Conservation (phyloP, 1,140 invertebrate species). For the Camponotus pennsylvanicus region DNA sequence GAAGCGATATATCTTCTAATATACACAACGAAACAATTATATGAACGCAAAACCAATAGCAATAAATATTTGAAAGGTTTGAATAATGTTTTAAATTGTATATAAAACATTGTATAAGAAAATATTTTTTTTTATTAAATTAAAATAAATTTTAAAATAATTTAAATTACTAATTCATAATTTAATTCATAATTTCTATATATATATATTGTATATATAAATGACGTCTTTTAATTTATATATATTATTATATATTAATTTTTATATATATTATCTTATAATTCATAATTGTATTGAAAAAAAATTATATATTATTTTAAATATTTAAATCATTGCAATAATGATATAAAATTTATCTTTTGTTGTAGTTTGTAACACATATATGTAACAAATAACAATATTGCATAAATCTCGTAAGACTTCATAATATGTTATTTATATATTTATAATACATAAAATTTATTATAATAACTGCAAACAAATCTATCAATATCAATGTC, state of each 20-base stretch:
- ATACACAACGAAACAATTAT: not conserved
- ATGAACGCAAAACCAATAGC: not conserved
- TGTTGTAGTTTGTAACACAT: not conserved
- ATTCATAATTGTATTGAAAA: not conserved
- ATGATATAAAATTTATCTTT: not conserved
- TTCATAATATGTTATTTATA: not conserved
- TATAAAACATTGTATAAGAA: not conserved
- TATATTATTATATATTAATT: not conserved
- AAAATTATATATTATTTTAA: not conserved
- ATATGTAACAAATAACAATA: not conserved
- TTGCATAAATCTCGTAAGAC: not conserved
- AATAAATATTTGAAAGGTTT: conserved; percentile 2
- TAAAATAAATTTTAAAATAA: not conserved
- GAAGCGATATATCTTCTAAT: not conserved
- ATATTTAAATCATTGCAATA: not conserved
- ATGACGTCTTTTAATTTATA: too few species aligned
- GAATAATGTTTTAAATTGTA: not conserved
- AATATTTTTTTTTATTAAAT: not conserved
- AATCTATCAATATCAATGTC: not conserved
- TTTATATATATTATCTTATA: not conserved
- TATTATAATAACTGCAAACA: not conserved
- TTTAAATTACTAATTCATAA: not conserved
- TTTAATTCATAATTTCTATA: too few species aligned
- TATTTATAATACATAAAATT: not conserved
- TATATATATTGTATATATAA: too few species aligned